Evolutionary conservation across 2,888 invertebrate genomes (phyloP), one percentile per base, ranked within the genome.

Genomic region (Cyclophora albipunctata): DNA sequence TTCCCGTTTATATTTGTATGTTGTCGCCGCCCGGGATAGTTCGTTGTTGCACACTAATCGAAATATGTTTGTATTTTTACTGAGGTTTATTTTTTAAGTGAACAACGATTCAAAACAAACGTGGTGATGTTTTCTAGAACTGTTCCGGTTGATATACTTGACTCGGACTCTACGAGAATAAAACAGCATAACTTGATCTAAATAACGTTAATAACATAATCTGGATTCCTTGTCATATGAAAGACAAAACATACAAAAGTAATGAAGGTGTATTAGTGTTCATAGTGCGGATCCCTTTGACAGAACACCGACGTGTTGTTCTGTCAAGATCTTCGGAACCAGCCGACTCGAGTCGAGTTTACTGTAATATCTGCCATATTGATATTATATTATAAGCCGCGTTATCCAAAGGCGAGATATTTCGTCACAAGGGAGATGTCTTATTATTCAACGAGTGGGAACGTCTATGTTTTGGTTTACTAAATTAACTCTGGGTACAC

Each of bases 1-100:
- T 83, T 84, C 74, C 75, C 71, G 70, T 78, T 79, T 80, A 78
- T 84, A 81, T 83, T 84, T 81, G 76, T 76, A 74, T 71, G 74
- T 68, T 69, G 45, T 51, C 50, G 52, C 45, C 45, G 34, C 41
- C 45, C 46, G 49, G 51, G 43, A 48, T 52, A 50, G 48, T 50
- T 53, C 51, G 58, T 59, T 59, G 55, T 60, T 60, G 52, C 60
- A 54, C 46, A 55, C 46, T 60, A 54, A 57, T 55, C 50, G 54
- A 54, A 58, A 60, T 59, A 50, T 54, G 52, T 52, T 47, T 40
- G 54, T 45, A 47, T 47, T 51, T 50, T 55, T 50, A 34, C 42
- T 49, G 51, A 45, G 46, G 46, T 48, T 45, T 34, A 43, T 48
- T 37, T 37, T 20, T 20, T 20, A 20, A 20, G 20, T 20, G 20